These are phyloP conservation scores for Belgica antarctica DNA, from an alignment of 2,888 invertebrate genomes.

Conservation along the genomic window DNA sequence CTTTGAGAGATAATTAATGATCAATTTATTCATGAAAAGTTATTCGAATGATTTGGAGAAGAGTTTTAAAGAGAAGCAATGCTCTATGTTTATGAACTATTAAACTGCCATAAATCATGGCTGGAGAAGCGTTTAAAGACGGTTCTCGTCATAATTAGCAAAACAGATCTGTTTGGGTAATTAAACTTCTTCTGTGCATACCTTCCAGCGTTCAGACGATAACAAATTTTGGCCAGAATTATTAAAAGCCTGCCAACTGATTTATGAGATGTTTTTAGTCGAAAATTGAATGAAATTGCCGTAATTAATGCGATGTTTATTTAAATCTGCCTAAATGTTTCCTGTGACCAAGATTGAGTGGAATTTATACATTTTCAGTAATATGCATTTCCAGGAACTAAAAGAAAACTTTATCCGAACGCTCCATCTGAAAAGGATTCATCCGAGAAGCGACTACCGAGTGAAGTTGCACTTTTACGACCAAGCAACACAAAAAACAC, in stretches of 20 bases:
- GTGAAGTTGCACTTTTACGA: conserved; percentile 6
- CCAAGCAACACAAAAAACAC: conserved; percentile 3
- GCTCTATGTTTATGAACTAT: background rate
- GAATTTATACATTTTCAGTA: background rate
- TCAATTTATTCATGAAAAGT: conserved; percentile 11
- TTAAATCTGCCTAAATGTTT: conserved; percentile 34
- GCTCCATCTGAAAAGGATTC: background rate
- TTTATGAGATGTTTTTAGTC: background rate
- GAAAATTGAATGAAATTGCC: conserved; percentile 38
- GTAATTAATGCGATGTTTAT: conserved; percentile 34
- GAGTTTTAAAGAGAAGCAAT: background rate
- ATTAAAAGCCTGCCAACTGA: conserved; percentile 26
- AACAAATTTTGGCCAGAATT: background rate
- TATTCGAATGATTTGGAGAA: conserved; percentile 24
- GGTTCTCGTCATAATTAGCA: conserved; percentile 35
- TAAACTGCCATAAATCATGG: conserved; percentile 34
- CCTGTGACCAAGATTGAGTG: conserved; percentile 29
- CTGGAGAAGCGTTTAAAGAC: background rate
- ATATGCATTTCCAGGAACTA: conserved; percentile 6
- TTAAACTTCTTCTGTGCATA: conserved; percentile 16
- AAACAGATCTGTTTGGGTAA: conserved; percentile 27
- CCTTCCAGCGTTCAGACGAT: no score
- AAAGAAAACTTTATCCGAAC: background rate
- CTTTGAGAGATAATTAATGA: conserved; percentile 34
- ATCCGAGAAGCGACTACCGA: conserved; percentile 5